phyloP scores from a whole-genome alignment of 2,113 vertebrate species.

The Lophius piscatorius region DNA sequence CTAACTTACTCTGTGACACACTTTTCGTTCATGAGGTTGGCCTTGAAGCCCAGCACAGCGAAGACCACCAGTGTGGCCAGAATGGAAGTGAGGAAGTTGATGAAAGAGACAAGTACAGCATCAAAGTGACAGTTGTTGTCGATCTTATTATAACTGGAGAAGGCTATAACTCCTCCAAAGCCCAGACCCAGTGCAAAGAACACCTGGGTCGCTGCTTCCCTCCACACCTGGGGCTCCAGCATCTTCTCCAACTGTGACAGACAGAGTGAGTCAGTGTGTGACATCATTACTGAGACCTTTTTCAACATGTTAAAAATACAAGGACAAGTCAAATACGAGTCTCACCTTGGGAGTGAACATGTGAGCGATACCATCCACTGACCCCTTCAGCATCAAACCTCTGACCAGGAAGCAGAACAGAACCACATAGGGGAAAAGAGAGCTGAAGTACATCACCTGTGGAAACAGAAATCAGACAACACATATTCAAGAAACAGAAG shows the following conservation, averaged over 20 bases:
- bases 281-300: not conserved
- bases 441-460: slow-evolving; percentile 99
- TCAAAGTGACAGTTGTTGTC: slow-evolving; percentile 99
- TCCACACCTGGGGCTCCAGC: slow-evolving; percentile 96
- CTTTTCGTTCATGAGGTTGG: slow-evolving; percentile 99
- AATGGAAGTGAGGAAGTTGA: slow-evolving; percentile 96
- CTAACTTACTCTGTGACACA: slow-evolving; percentile 93
- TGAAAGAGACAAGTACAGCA: slow-evolving; percentile 92
- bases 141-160: slow-evolving; percentile 99
- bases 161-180: slow-evolving; percentile 97
- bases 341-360: slow-evolving; percentile 98
- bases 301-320: not conserved
- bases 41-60: slow-evolving; percentile 98
- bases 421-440: slow-evolving; percentile 96
- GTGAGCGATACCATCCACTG: slow-evolving; percentile 95
- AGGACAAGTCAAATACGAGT: not conserved
- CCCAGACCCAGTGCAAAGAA: slow-evolving; percentile 97
- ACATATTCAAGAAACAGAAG: not conserved
- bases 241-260: slow-evolving; percentile 93
- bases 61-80: slow-evolving; percentile 97
- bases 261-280: not conserved
- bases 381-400: slow-evolving; percentile 92
- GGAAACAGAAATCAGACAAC: not conserved
- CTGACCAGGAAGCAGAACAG: slow-evolving; percentile 96
- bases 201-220: slow-evolving; percentile 96